Evolutionary conservation across 2,113 vertebrate genomes (phyloP), one percentile per base, ranked within the genome.

Genomic region (Spea multiplicata): DNA sequence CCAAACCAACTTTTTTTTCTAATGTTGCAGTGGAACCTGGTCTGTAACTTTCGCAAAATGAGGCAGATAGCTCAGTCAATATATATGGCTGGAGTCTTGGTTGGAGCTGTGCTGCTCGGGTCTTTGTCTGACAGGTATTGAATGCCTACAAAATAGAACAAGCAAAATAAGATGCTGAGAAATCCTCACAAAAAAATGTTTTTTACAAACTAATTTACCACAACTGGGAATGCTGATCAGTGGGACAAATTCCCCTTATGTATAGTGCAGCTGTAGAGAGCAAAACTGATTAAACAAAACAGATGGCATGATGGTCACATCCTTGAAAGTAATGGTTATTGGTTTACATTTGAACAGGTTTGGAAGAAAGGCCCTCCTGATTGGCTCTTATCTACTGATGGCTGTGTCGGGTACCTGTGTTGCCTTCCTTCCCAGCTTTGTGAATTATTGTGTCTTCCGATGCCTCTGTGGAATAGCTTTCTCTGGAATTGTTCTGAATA

Each of bases 381-480:
- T 88, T 70, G 95, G 94, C 93, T 95, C 93, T 0, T 93, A 96
- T 86, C 87, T 97, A 13, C 93, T 94, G 87, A 65, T 95, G 84
- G 94, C 83, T 0, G n/a, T 87, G 6, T 82, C 92, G 0, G 95
- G 95, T 5, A 89, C 88, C 0, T 88, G 87, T 67, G 84, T 91
- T 0, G 90, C 94, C 0, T 91, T 95, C 6, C 84, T 93, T 0
- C 85, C 92, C 1, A 89, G 85, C 3, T 96, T 94, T 86, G 2
- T 84, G 0, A 14, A 81, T 67, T 97, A 94, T 86, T 95, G 94
- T 44, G 59, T 83, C 52, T 88, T 94, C 73, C 92, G 95, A 17
- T 96, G 94, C 84, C 87, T 96, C 44, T 88, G 88, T 1, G 96
- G 95, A 9, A 94, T 92, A 91, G 90, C 95, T 0, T 92, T 95